Evolutionary conservation across 2,113 vertebrate species (phyloP).

Genomic region (Eudyptes chrysolophus): DNA sequence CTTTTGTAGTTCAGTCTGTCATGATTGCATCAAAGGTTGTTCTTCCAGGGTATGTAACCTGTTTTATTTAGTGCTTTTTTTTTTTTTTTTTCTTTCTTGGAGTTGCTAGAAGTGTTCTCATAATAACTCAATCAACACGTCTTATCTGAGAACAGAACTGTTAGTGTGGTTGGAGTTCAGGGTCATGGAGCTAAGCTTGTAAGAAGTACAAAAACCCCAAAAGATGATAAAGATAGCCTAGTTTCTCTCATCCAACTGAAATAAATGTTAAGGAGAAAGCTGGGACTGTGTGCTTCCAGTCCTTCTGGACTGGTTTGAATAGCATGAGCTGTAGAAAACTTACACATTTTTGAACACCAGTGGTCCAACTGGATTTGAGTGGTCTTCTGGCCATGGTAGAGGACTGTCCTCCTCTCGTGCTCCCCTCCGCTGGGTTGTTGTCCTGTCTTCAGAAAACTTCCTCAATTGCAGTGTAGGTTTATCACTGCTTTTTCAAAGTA

Average conservation of each 20-base stretch:
- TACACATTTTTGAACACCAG: fast-evolving
- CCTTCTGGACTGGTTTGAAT: neutral
- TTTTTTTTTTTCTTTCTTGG: neutral
- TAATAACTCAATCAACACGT: neutral
- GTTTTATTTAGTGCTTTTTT: neutral
- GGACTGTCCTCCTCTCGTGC: neutral
- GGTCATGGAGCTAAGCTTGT: neutral
- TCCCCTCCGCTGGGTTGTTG: neutral
- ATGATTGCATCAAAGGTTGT: neutral
- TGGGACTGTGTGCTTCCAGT: neutral
- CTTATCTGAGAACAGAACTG: neutral
- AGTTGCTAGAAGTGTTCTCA: neutral
- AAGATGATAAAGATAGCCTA: neutral
- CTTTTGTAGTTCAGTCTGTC: neutral
- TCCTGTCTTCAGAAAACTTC: neutral
- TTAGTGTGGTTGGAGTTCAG: neutral
- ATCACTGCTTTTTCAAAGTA: neutral
- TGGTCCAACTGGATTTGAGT: neutral
- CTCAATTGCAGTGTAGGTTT: neutral
- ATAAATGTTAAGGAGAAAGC: neutral
- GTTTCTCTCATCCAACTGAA: neutral
- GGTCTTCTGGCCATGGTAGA: neutral
- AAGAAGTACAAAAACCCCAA: neutral
- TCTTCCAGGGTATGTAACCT: neutral
- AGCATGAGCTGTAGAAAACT: neutral